Base-by-base conservation (phyloP, 2,888 invertebrate genomes). In the Ectobius pallidus region DNA sequence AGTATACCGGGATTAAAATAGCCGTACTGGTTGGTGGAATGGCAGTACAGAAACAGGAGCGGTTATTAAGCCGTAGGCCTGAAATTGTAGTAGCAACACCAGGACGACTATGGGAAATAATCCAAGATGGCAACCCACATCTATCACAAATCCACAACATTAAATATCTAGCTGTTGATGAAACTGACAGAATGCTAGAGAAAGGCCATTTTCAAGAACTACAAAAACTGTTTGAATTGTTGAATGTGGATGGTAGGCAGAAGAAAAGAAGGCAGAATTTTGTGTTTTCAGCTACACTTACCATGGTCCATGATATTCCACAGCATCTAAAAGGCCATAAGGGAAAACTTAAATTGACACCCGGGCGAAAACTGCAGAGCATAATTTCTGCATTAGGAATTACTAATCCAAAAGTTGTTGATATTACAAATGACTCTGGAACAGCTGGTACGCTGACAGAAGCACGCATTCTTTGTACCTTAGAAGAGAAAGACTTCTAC, bases 101-200 rank as follows among this genome's bases (percentile, higher is more conserved):
- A 0, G 99, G 99, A 0, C 86, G 99, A 14, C 86, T 99, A 32
- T 99, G 99, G 99, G 97, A 99, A 83, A 86, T 99, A 16, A 87
- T 96, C 52, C 86, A 90, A 75, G 89, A 91, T 80, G 95, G 93
- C 0, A 91, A 94, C 80, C 83, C 86, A 6, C 94, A 95, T 84
- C 84, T 95, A 34, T 88, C 87, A 75, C 90, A 93, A 80, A 81
- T 95, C 18, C 84, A 90, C 75, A 85, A 89, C 68, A 88, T 94
- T 61, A 90, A 95, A 80, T 95, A 91, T 82, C 85, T 99, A 75
- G 97, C 96, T 0, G 94, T 99, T 77, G 99, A 99, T 83, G 99
- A 99, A 86, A 98, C 99, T 0, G 99, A 99, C 83, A 88, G 99
- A 74, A 99, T 99, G 99, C 85, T 99, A 18, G 99, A 99, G 81